Evolutionary conservation across 2,113 vertebrate species (phyloP), one percentile per base, ranked within the genome.

Genomic region (Poecile atricapillus): DNA sequence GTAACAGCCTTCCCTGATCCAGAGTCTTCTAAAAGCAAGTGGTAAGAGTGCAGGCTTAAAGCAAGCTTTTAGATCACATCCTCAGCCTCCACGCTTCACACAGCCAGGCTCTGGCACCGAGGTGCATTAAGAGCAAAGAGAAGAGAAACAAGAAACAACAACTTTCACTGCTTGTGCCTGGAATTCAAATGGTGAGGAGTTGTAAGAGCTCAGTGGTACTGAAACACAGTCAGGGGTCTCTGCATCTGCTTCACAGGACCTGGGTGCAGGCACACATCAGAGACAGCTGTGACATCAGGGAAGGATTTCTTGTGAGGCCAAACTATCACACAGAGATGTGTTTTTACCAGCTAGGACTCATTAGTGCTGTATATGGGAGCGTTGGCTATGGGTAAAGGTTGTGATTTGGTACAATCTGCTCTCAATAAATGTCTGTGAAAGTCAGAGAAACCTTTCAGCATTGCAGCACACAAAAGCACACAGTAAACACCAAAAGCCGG

Each of bases 351-450:
- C 55, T 53, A 62, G 53, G 37, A 64, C 44, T 89, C 70, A 41
- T 87, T 83, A 87, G 44, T 19, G 15, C n/a, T 71, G 39, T 43
- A 11, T 18, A 68, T 0, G 0, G 16, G 22, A 82, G 28, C 1
- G 0, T 5, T 27, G 18, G 37, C 68, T 44, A 7, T 14, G 25
- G 37, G 15, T 69, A 55, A 71, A 87, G 49, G 35, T 56, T 84
- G 73, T 78, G 71, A 62, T 79, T 43, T 6, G 8, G 43, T 65
- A 65, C n/a, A 85, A 53, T 67, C 58, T 82, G 44, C 30, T 52
- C 58, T 79, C 94, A 55, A 14, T 60, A 91, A 93, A 41, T 52
- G 64, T 28, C 77, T 75, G 56, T 63, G 83, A 52, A 70, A 87
- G 59, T 37, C 46, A 77, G 37, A 75, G 87, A 81, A 91, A 75